These are phyloP conservation scores for Endomychus coccineus DNA, from an alignment of 2,888 invertebrate species.

Conservation along the genomic window DNA sequence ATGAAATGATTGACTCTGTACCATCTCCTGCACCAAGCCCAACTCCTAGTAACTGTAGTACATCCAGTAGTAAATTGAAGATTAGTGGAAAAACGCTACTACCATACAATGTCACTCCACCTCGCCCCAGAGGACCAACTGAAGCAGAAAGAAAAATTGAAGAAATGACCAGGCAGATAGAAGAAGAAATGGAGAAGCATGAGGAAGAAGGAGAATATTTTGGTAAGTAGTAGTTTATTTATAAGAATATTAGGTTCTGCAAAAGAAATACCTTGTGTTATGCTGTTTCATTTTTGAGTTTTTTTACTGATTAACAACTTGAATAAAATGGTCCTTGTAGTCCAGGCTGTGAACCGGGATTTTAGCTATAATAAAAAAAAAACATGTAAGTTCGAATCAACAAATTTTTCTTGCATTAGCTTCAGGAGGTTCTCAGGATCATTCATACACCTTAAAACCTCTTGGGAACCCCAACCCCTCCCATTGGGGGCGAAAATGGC, in stretches of 20 bases:
- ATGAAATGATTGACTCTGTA: constrained; percentile 30
- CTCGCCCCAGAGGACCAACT: constrained; percentile 79
- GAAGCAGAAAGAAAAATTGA: constrained; percentile 92
- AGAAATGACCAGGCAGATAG: constrained; percentile 83
- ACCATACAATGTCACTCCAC: constrained; percentile 83
- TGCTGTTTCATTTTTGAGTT: too few relatives aligned
- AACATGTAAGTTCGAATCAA: too few relatives aligned
- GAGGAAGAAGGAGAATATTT: constrained; percentile 95
- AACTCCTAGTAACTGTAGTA: constrained; percentile 55
- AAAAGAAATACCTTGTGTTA: too few relatives aligned
- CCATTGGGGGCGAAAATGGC: too few relatives aligned
- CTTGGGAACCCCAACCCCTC: too few relatives aligned
- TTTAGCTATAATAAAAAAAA: too few relatives aligned
- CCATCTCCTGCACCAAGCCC: constrained; percentile 56
- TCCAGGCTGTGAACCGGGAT: too few relatives aligned
- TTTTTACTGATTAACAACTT: too few relatives aligned
- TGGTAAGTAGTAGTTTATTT: constrained; percentile 54
- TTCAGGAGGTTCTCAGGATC: too few relatives aligned
- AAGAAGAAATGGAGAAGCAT: constrained; percentile 92
- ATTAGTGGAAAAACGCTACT: constrained; percentile 59
- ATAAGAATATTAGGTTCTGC: constrained; percentile 3
- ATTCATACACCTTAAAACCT: too few relatives aligned
- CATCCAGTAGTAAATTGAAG: constrained; percentile 46
- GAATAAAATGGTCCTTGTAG: too few relatives aligned
- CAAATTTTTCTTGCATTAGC: too few relatives aligned